A percentile compares a stretch with the other conserved stretches of the same genome.
Evolutionary conservation across 1,140 invertebrate genomes (phyloP).

Genomic region (Neomicropteryx cornuta): DNA sequence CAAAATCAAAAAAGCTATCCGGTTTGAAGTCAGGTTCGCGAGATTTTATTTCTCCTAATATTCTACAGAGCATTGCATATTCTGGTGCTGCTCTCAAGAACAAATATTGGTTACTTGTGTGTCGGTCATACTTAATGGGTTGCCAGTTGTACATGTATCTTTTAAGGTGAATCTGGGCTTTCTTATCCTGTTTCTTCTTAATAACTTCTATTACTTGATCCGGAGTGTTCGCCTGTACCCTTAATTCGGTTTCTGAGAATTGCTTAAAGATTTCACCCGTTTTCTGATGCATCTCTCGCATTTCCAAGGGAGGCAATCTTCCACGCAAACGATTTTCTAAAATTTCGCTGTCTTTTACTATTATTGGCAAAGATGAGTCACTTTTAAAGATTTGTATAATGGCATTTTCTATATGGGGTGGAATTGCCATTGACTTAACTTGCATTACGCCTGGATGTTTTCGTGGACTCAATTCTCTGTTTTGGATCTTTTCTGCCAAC

Average conservation of each 20-base stretch:
- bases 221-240: constrained; percentile 18
- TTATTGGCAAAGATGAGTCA: no score
- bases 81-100: constrained; percentile 56
- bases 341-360: constrained; percentile 37
- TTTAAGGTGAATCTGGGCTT: constrained; percentile 40
- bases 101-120: constrained; percentile 57
- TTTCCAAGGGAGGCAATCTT: constrained; percentile 50
- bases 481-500: constrained; percentile 40
- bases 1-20: constrained; percentile 75
- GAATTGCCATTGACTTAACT: constrained; percentile 38
- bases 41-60: constrained; percentile 63
- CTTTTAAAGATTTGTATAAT: constrained; percentile 43
- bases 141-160: constrained; percentile 57
- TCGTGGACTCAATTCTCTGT: constrained; percentile 47
- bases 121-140: constrained; percentile 53
- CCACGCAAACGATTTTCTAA: constrained; percentile 48
- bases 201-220: constrained; percentile 22
- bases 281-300: constrained; percentile 37
- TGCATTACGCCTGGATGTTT: constrained; percentile 55
- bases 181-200: constrained; percentile 20
- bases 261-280: constrained; percentile 24
- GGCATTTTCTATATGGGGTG: constrained; percentile 43
- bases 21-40: constrained; percentile 60
- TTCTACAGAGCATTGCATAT: constrained; percentile 57
- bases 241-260: constrained; percentile 26